Base-by-base conservation (phyloP, 2,888 invertebrate genomes). In the Lasioglossum figueresi region DNA sequence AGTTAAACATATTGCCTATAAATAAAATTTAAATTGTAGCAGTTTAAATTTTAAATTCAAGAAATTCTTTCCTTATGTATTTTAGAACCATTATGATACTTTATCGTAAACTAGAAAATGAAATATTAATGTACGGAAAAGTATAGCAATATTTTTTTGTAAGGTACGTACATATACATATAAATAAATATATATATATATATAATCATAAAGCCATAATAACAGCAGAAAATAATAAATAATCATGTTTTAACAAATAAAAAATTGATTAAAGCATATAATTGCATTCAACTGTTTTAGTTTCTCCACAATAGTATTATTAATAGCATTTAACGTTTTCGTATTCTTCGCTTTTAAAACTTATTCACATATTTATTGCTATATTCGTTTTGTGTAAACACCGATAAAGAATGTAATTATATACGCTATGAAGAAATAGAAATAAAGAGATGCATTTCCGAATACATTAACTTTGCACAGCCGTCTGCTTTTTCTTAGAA, bases 91-190 rank as follows among this genome's bases (percentile, higher is more conserved):
- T 73, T 75, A 70, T 72, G 45, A 72, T 81, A 52, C 76, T 84
- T 45, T 68, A 70, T 77, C 23, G 31, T 66, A 78, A 84, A 77
- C 68, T 40, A 40, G 68, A 79, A 75, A 63, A 66, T 63, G n/a
- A 78, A 31, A 56, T 78, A 66, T 56, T 76, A 85, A n/a, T 80
- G 56, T 76, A 76, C 59, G 23, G 12, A 48, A 59, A 79, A 75
- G 74, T 45, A 84, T 71, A 74, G 12, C 59, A 66, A 76, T 82
- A 82, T 88, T 75, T 88, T 81, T 88, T 87, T 70, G 40, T 86
- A 74, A 75, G 59, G 63, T 76, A 85, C 79, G 56, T 75, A 86
- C n/a, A 68, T 68, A 68, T 37, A 23, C 16, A 63, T 63, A 63
- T 63, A 31, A 16, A 63, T 63, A 63, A 8, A 63, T 27, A 66